Evolutionary conservation across 2,113 vertebrate genomes (phyloP).

Genomic region (Mesitornis unicolor): DNA sequence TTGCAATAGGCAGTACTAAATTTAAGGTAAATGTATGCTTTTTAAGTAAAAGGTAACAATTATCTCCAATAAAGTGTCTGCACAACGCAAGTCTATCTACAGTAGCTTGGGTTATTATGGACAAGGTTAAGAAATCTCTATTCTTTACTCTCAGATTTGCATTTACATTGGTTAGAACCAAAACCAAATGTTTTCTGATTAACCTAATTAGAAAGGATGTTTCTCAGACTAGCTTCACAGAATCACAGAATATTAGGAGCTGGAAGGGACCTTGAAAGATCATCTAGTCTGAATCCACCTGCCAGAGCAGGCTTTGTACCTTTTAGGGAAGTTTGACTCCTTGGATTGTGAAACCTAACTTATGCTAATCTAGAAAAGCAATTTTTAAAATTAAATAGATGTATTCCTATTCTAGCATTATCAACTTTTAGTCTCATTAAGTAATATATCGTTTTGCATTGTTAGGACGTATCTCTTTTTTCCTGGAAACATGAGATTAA

Average conservation of each 20-base stretch:
- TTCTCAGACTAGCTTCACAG: not conserved
- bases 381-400: not conserved
- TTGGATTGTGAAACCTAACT: not conserved
- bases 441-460: not conserved
- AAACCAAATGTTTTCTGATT: not conserved
- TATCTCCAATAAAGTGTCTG: not conserved
- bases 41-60: not conserved
- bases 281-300: too few species aligned
- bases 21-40: not conserved
- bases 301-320: too few species aligned
- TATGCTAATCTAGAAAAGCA: not conserved
- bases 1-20: too few species aligned
- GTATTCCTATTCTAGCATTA: not conserved
- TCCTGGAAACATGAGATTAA: not conserved
- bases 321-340: not conserved
- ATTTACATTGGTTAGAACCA: not conserved
- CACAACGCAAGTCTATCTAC: not conserved
- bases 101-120: not conserved
- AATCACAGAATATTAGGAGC: too few species aligned
- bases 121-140: not conserved
- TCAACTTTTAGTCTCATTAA: not conserved
- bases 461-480: not conserved
- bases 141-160: not conserved
- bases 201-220: not conserved
- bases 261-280: too few species aligned